Evolutionary conservation across 2,888 invertebrate species (phyloP), one percentile per base, ranked within the genome.

Genomic region (Brachynemurus nebulosus): DNA sequence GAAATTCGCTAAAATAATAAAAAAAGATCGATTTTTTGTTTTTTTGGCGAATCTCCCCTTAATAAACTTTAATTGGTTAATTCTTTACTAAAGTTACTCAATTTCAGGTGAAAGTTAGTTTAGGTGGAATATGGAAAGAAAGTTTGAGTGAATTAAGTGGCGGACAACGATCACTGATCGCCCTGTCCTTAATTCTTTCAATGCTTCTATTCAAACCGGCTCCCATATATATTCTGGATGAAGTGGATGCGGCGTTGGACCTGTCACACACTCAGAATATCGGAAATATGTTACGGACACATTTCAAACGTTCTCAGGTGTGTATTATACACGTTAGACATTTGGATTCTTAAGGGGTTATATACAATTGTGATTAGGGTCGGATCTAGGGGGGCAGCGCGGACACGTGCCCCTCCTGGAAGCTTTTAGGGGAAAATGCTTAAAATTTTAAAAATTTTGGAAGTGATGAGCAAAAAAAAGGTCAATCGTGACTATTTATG

Each of bases 191-290:
- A 46, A 92, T 98, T 55, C 73, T 99, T 55, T 89, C 97, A 34
- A 89, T 99, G 86, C 65, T 97, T 58, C 76, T 90, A 55, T 98
- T 93, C 69, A 92, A 93, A 61, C 97, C 98, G 3, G 98, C 98
- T 19, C 98, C 98, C 6, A 74, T 98, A 12, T 98, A 98, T 66
- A 95, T 99, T 63, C 73, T 98, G 57, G 98, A 98, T 65, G 98
- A 99, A 71, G 93, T 98, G 41, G 98, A 98, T 64, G 96, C 98
- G 1, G 98, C 97, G 7, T 71, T 98, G 19, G 98, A 98, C 69
- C 76, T 96, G 52, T 91, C 90, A 5, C 98, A 98, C 65, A 98
- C 98, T 9, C 96, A 97, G 68, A 98, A 98, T 67, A 97, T 98
- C 58, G 97, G 97, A 3, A 76, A 78, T 54, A 96, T 98, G 92